These are phyloP conservation scores for Amphipoea lucens DNA, from an alignment of 2,888 invertebrate species.

Conservation along the genomic window DNA sequence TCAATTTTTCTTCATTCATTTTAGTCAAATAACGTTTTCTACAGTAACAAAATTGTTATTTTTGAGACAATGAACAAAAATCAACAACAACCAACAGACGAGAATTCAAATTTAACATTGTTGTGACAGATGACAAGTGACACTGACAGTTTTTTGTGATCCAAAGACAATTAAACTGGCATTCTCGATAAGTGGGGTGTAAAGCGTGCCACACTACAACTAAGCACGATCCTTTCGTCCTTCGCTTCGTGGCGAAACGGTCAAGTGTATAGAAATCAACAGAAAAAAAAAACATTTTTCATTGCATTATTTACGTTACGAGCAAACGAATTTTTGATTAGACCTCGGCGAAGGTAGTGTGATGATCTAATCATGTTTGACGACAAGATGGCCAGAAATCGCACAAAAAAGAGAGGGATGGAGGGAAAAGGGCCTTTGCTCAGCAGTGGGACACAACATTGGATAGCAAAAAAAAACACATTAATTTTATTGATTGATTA, in stretches of 20 bases:
- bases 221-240: not conserved
- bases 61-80: not conserved
- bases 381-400: too few species aligned
- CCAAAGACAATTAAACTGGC: slow-evolving; percentile 9
- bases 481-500: too few species aligned
- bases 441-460: too few species aligned
- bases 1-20: slow-evolving; percentile 78
- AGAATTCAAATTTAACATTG: slow-evolving; percentile 45
- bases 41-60: slow-evolving; percentile 4
- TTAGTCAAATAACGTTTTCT: slow-evolving; percentile 14
- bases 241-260: not conserved
- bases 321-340: not conserved
- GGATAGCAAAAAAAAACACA: too few species aligned
- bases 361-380: too few species aligned
- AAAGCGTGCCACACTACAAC: not conserved
- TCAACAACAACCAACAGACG: slow-evolving; percentile 56
- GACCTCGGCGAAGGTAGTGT: too few species aligned
- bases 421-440: too few species aligned
- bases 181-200: slow-evolving; percentile 12
- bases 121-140: slow-evolving; percentile 17
- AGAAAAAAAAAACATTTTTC: not conserved
- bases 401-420: too few species aligned
- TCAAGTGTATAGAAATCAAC: not conserved
- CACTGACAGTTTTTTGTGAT: not conserved
- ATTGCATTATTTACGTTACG: not conserved